Conservation (phyloP, 1,140 invertebrate genomes). For the Cyrtorhinus lividipennis region DNA sequence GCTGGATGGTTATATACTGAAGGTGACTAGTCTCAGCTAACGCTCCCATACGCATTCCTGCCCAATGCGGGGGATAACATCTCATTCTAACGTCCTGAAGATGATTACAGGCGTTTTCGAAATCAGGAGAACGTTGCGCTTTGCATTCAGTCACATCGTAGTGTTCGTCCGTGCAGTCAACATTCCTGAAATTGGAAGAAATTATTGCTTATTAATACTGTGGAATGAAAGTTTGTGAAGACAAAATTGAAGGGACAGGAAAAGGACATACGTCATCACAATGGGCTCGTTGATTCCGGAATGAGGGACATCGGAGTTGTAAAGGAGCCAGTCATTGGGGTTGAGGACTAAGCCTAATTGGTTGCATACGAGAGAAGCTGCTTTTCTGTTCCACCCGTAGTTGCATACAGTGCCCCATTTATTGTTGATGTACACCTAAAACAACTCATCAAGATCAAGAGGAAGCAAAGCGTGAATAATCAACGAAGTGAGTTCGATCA, state of each 20-base stretch:
- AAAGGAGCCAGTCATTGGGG: slow-evolving; percentile 78
- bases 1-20: slow-evolving; percentile 78
- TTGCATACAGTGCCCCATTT: slow-evolving; percentile 96
- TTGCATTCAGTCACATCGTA: slow-evolving; percentile 80
- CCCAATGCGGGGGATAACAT: slow-evolving; percentile 84
- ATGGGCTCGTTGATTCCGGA: slow-evolving; percentile 63
- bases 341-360: slow-evolving; percentile 87
- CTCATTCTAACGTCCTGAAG: slow-evolving; percentile 74
- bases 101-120: slow-evolving; percentile 80
- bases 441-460: slow-evolving; percentile 7
- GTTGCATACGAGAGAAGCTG: slow-evolving; percentile 87
- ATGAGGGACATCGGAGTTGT: slow-evolving; percentile 60
- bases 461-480: too few relatives aligned
- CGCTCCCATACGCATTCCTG: slow-evolving; percentile 76
- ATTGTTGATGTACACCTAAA: slow-evolving; percentile 55
- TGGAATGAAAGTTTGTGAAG: too few relatives aligned
- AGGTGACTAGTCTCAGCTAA: slow-evolving; percentile 71
- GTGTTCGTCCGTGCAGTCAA: slow-evolving; percentile 81
- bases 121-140: slow-evolving; percentile 54
- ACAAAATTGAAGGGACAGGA: too few relatives aligned
- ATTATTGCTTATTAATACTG: background rate
- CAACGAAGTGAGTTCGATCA: background rate
- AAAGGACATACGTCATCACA: slow-evolving; percentile 16
- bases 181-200: slow-evolving; percentile 48
- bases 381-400: slow-evolving; percentile 84